Base-by-base conservation (phyloP, 2,113 vertebrate species). In the Hyperoodon ampullatus region DNA sequence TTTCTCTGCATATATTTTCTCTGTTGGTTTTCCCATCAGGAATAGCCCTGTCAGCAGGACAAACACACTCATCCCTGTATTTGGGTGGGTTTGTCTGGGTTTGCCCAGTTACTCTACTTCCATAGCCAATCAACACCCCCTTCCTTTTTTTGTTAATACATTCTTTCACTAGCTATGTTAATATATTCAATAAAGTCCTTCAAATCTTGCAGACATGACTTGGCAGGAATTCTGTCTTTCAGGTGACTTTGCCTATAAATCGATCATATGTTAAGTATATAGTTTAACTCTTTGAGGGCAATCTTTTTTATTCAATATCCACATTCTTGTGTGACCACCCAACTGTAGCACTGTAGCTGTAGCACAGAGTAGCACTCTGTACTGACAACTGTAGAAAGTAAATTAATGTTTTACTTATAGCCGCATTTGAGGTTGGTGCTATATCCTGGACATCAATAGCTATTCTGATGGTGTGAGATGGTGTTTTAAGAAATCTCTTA, bases 381-480 rank as follows among this genome's bases (percentile, higher is more conserved):
- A 81, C 28, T 88, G 65, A 84, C 65, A 93, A 75, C 2, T 93
- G 80, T 15, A 75, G 58, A 81, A 92, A 92, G 24, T 75, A 95
- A 61, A 92, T 84, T 63, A 65, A 19, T 96, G 50, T 81, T 96
- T 96, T 90, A 63, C 75, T 96, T 81, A 55, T 12, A 63, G 42
- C 55, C 70, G 63, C 58, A 63, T 70, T 74, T 94, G 85, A 96
- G 21, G 26, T 71, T 95, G 90, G 44, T 53, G 21, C 72, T 16
- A 70, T 74, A 87, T 97, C 75, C 88, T 70, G 74, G 90, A 92
- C 80, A 71, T 88, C 53, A 85, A 55, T n/a, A 91, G 35, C 28
- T 75, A 81, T 94, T 88, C 3, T 35, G 44, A 95, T 72, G 65
- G 35, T 44, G 3, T 88, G 65, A 83, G 26, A 39, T 71, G 13